These are phyloP conservation scores for Ophion ellenae DNA, from an alignment of 2,888 invertebrate genomes.

Conservation along the genomic window DNA sequence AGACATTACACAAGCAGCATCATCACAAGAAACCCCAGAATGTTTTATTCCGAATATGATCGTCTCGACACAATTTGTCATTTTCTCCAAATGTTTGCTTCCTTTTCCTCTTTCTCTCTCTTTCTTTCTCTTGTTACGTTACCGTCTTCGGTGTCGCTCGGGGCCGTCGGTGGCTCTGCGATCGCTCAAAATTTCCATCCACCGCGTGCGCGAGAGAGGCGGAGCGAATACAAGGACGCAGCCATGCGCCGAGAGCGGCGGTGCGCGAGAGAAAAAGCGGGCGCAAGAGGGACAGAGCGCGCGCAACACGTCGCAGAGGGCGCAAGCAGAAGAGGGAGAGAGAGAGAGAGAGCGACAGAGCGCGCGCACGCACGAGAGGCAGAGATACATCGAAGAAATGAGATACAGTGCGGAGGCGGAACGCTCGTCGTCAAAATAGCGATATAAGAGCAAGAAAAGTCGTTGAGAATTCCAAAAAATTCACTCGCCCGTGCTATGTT, in stretches of 20 bases:
- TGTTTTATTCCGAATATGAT: no score
- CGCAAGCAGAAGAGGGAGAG: not conserved
- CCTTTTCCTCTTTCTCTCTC: not conserved
- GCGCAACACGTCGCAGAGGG: not conserved
- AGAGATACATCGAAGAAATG: conserved; percentile 72
- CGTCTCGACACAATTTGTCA: conserved; percentile 7
- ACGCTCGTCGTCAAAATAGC: conserved; percentile 64
- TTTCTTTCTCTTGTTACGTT: not conserved
- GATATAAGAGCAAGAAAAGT: conserved; percentile 38
- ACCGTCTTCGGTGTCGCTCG: not conserved
- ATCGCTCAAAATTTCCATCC: not conserved
- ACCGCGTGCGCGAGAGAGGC: not conserved
- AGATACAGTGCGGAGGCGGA: conserved; percentile 74
- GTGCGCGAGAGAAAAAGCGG: not conserved
- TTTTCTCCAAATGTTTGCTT: not conserved
- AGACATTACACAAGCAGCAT: no score
- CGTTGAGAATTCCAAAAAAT: conserved; percentile 57
- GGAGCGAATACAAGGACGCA: not conserved
- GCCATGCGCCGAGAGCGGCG: not conserved
- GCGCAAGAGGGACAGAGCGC: not conserved
- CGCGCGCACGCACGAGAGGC: not conserved
- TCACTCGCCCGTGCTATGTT: not conserved
- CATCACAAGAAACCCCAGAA: no score
- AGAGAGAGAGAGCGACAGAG: conserved; percentile 62
- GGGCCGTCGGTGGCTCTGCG: not conserved